Percentiles rank a stretch among this genome's conserved stretches.
Conservation (phyloP, 1,140 invertebrate genomes). For the Aradophagus sp. region DNA sequence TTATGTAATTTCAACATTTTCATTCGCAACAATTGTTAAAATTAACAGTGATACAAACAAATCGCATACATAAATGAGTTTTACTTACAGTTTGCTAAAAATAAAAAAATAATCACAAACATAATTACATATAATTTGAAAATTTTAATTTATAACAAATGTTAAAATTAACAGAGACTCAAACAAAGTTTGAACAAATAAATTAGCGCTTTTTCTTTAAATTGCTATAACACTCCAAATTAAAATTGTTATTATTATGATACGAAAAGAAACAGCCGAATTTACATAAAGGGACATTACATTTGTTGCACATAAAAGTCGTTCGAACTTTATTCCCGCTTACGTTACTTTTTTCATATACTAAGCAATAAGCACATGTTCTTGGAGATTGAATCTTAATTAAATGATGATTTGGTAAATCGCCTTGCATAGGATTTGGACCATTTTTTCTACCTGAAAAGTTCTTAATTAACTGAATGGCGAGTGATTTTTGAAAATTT, state of each 20-base stretch:
- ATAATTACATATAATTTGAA: no score
- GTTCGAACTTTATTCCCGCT: neutral
- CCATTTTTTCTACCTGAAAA: neutral
- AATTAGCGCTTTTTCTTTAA: no score
- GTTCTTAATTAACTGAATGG: neutral
- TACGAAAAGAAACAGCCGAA: slow-evolving; percentile 5
- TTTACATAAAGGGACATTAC: neutral
- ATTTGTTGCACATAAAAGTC: neutral
- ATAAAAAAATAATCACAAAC: no score
- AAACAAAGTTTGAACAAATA: no score
- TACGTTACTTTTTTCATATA: neutral
- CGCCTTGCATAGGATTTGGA: neutral
- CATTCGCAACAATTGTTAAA: no score
- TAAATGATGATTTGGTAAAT: neutral
- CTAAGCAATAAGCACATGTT: neutral
- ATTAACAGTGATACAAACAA: no score
- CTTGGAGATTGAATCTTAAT: neutral
- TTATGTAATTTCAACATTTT: no score
- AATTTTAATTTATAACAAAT: no score
- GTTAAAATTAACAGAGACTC: no score
- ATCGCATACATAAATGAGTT: no score
- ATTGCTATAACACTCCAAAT: no score
- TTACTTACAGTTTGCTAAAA: no score
- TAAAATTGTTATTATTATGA: slow-evolving; percentile 3
- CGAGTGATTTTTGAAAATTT: slow-evolving; percentile 1